These are phyloP conservation scores for Oligia latruncula DNA, from an alignment of 2,888 invertebrate genomes.

Conservation along the genomic window DNA sequence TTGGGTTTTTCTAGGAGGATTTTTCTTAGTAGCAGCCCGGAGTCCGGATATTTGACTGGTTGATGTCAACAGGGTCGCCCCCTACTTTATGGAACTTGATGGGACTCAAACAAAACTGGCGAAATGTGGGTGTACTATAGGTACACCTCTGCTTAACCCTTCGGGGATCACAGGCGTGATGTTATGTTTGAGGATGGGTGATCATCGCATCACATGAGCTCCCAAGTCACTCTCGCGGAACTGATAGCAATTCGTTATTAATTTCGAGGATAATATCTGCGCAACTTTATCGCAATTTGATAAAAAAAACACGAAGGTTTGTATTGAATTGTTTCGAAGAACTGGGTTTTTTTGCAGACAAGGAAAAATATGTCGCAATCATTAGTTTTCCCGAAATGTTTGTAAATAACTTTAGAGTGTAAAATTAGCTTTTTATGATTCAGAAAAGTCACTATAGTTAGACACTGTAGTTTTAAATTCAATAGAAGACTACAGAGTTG, in stretches of 20 bases:
- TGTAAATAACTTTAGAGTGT: background rate
- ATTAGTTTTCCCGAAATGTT: constrained; percentile 8
- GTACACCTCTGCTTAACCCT: background rate
- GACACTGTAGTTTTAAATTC: background rate
- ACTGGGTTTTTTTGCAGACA: constrained; percentile 32
- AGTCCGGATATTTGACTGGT: background rate
- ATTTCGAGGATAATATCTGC: constrained; percentile 46
- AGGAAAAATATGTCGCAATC: constrained; percentile 30
- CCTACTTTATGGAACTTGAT: background rate
- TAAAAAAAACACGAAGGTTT: constrained; percentile 50
- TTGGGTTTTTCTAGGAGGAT: background rate
- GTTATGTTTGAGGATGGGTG: constrained; percentile 36
- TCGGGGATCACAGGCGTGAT: too few relatives aligned
- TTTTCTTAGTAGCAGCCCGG: background rate
- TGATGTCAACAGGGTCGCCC: background rate
- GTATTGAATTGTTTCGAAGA: constrained; percentile 39
- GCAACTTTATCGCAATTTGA: constrained; percentile 47
- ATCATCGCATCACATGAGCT: constrained; percentile 59
- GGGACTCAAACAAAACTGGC: background rate
- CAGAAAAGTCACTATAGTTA: constrained; percentile 3
- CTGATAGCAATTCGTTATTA: constrained; percentile 66
- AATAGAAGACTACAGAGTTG: background rate
- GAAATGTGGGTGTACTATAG: background rate
- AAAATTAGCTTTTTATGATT: constrained; percentile 11
- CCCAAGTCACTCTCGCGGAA: constrained; percentile 62